These are phyloP conservation scores for Enteromius fasciolatus DNA, from an alignment of 2,797 vertebrate genomes.

Conservation along the genomic window DNA sequence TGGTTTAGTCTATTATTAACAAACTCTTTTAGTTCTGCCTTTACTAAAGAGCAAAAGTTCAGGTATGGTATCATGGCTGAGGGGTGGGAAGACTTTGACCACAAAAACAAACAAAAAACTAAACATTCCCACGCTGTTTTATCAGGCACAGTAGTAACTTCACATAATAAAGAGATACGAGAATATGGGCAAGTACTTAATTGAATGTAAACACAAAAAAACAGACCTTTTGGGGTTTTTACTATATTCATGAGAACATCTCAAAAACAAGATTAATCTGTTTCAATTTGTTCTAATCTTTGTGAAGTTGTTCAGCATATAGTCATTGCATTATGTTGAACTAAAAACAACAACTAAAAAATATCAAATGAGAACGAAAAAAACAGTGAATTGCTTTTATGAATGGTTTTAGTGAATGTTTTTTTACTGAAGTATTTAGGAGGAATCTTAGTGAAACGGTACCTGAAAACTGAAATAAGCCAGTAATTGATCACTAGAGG, in stretches of 20 bases:
- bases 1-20: constrained; percentile 23
- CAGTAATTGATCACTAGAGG: constrained; percentile 15
- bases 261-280: background rate
- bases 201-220: background rate
- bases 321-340: background rate
- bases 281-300: background rate
- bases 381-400: background rate
- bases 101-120: background rate
- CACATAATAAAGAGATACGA: constrained; percentile 7
- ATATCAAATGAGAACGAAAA: background rate
- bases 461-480: background rate
- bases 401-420: too few species aligned
- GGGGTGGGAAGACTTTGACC: constrained; percentile 3
- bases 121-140: constrained; percentile 46
- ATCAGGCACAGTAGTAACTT: constrained; percentile 32
- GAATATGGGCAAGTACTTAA: background rate
- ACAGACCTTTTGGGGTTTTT: background rate
- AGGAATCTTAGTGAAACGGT: background rate
- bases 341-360: background rate
- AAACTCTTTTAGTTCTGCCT: background rate
- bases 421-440: background rate
- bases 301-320: background rate
- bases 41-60: background rate
- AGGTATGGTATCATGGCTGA: background rate
- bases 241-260: background rate